Conservation (phyloP, 2,888 invertebrate genomes). For the Drosophila mettleri region DNA sequence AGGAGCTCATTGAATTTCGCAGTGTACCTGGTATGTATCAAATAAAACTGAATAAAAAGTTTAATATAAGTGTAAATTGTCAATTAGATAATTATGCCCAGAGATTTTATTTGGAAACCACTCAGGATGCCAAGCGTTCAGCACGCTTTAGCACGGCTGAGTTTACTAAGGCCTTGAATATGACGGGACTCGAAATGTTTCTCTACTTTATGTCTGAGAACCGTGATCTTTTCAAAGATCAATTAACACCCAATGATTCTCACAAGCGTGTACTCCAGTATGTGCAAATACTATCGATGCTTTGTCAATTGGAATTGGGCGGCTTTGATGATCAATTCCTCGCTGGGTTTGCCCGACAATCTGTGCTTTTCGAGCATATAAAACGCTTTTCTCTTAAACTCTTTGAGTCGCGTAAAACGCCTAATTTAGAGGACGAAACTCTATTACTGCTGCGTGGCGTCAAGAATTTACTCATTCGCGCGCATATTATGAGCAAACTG, state of each 20-base stretch:
- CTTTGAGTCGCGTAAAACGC: conserved; percentile 82
- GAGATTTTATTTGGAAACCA: conserved; percentile 20
- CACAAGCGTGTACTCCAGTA: conserved; percentile 68
- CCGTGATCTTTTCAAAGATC: conserved; percentile 63
- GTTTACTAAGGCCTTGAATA: conserved; percentile 38
- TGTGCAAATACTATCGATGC: conserved; percentile 58
- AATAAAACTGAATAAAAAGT: not conserved
- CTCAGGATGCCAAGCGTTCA: not conserved
- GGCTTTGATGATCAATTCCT: conserved; percentile 73
- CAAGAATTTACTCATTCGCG: conserved; percentile 59
- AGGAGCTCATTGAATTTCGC: conserved; percentile 44
- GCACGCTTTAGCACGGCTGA: conserved; percentile 44
- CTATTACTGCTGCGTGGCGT: conserved; percentile 58
- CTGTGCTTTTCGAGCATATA: conserved; percentile 62
- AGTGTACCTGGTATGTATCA: conserved; percentile 22
- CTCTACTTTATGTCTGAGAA: conserved; percentile 59
- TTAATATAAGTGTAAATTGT: not conserved
- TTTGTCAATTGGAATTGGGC: conserved; percentile 73
- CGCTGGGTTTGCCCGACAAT: conserved; percentile 59
- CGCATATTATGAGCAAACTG: conserved; percentile 51
- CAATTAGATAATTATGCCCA: conserved; percentile 5
- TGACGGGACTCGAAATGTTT: conserved; percentile 77
- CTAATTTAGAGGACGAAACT: conserved; percentile 52
- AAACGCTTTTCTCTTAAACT: conserved; percentile 60
- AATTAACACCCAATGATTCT: conserved; percentile 64